Percentiles rank a stretch among this genome's conserved stretches.
These are phyloP conservation scores for Arnoldichthys spilopterus DNA, from an alignment of 2,797 vertebrate species.

Conservation along the genomic window DNA sequence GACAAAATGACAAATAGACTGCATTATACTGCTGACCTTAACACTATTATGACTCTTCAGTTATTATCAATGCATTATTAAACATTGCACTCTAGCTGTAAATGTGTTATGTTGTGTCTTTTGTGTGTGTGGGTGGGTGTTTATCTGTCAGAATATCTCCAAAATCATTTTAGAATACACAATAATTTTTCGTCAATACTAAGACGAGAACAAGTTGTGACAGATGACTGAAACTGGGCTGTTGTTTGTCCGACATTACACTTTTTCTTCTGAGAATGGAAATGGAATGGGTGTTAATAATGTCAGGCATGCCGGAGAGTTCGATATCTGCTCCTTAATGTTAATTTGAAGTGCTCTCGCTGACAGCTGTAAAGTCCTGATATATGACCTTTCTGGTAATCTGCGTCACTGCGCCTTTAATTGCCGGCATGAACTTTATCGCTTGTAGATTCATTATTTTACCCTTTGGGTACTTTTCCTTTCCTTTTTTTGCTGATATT, in stretches of 20 bases:
- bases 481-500: slow-evolving; percentile 12
- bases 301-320: slow-evolving; percentile 10
- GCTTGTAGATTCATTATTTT: slow-evolving; percentile 59
- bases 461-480: slow-evolving; percentile 34
- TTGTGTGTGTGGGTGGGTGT: no score
- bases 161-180: not conserved
- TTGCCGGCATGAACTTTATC: slow-evolving; percentile 68
- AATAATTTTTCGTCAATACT: not conserved
- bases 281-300: slow-evolving; percentile 18
- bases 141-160: no score
- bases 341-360: slow-evolving; percentile 30
- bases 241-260: slow-evolving; percentile 1
- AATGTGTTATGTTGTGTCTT: no score
- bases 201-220: slow-evolving; percentile 3
- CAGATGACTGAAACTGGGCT: not conserved
- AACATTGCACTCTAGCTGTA: no score
- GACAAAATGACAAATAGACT: no score
- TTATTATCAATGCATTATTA: no score
- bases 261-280: slow-evolving; percentile 1
- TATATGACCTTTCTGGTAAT: slow-evolving; percentile 64
- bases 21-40: no score
- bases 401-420: slow-evolving; percentile 61
- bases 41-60: no score
- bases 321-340: slow-evolving; percentile 13
- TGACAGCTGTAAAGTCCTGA: slow-evolving; percentile 51